Percentiles rank a stretch among this genome's conserved stretches.
These are phyloP conservation scores for Lipotes vexillifer DNA, from an alignment of 2,113 vertebrate genomes.

Conservation along the genomic window DNA sequence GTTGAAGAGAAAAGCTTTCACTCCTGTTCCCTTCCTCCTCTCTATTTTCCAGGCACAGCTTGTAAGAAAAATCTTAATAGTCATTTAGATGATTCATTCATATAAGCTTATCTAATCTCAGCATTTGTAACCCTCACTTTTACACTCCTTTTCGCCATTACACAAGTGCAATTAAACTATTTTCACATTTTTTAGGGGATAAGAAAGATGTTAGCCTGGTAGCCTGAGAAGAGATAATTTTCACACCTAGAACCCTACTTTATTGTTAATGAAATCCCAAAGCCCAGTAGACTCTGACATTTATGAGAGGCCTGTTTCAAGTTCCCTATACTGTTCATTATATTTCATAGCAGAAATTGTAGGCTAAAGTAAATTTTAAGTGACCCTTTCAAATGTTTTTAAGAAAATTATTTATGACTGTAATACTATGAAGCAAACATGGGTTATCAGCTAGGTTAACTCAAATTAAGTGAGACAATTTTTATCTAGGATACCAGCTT, in stretches of 20 bases:
- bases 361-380: not conserved
- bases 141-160: slow-evolving; percentile 8
- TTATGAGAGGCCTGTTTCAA: not conserved
- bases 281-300: not conserved
- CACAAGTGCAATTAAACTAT: slow-evolving; percentile 26
- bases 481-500: slow-evolving; percentile 22
- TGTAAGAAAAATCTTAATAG: slow-evolving; percentile 29
- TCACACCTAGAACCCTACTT: not conserved
- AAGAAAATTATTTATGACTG: not conserved
- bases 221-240: not conserved
- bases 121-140: slow-evolving; percentile 3
- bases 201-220: slow-evolving; percentile 9
- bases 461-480: slow-evolving; percentile 15
- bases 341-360: not conserved
- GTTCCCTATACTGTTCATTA: not conserved
- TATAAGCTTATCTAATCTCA: slow-evolving; percentile 5
- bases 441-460: not conserved
- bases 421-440: not conserved
- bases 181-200: slow-evolving; percentile 21
- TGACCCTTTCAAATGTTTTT: not conserved
- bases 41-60: not conserved
- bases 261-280: not conserved
- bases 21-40: not conserved
- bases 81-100: slow-evolving; percentile 32
- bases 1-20: not conserved